Base-by-base conservation (phyloP, 1,140 invertebrate species). In the Anastatus disparis region DNA sequence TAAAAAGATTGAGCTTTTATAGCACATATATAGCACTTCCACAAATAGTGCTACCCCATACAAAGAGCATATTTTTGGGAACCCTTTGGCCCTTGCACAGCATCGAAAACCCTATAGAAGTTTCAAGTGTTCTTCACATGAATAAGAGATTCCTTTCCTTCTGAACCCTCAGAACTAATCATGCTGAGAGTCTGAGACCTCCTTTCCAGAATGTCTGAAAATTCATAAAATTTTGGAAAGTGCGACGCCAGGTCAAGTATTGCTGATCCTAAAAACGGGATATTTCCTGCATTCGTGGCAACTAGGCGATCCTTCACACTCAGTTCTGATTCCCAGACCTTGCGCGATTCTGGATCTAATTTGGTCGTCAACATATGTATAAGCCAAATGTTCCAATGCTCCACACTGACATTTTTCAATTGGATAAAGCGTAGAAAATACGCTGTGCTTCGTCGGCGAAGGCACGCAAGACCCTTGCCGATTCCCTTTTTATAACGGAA, bases 291-390 rank as follows among this genome's bases (percentile, higher is more conserved):
- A n/a, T n/a, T n/a, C n/a, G n/a, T n/a, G n/a, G n/a, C 1, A 9
- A 29, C 3, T 48, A 40, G 15, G 40, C 24, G 1, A 53, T 7
- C 1, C 7, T 8, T n/a, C n/a, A n/a, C n/a, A n/a, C n/a, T n/a
- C n/a, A n/a, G n/a, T n/a, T n/a, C n/a, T n/a, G n/a, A n/a, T 27
- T 67, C 64, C 64, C 64, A 67, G 7, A 20, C 22, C 29, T 58
- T 67, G 2, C 50, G 20, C 1, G 65, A 58, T 2, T 58, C 55
- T 0, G 65, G 24, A 35, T 68, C 65, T 35, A 58, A 48, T 17
- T 26, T 6, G 1, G 17, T 15, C 0, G 13, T n/a, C 1, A 68
- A 8, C 7, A 58, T 48, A 7, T 56, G 17, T 1, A 68, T 22
- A 20, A 68, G 15, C 24, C 24, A 56, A 1, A 58, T 40, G 22